A percentile compares a stretch with the other conserved stretches of the same genome.
phyloP scores from a whole-genome alignment of 1,140 invertebrate genomes.

The Cardiocondyla obscurior region DNA sequence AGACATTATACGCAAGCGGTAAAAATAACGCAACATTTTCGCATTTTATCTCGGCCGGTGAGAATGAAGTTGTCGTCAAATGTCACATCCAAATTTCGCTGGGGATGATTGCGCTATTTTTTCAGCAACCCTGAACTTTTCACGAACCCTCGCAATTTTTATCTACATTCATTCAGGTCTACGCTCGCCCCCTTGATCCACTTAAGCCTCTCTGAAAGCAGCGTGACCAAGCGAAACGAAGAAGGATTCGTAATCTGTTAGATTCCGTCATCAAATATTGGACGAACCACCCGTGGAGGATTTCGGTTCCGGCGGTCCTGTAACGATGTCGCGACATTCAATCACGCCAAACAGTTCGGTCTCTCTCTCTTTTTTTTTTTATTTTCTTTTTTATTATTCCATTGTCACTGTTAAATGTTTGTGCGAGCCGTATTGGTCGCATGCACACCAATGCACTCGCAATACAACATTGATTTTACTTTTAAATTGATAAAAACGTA shows the following conservation, averaged over 20 bases:
- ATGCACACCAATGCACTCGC: background rate
- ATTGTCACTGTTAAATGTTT: background rate
- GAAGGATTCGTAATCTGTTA: background rate
- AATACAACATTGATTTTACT: slow-evolving; percentile 21
- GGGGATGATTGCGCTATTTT: background rate
- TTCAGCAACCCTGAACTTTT: background rate
- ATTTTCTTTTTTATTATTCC: background rate
- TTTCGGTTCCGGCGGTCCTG: background rate
- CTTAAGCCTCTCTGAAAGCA: background rate
- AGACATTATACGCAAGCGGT: background rate
- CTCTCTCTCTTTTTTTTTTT: no score
- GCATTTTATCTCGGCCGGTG: background rate
- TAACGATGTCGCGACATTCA: slow-evolving; percentile 12
- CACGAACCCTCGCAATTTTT: background rate
- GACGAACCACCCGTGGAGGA: background rate
- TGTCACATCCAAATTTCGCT: background rate
- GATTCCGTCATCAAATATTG: slow-evolving; percentile 57
- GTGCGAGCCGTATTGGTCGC: background rate
- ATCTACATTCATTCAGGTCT: background rate
- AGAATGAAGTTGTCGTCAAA: background rate
- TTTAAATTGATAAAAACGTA: background rate
- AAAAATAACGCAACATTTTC: background rate
- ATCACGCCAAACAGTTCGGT: background rate
- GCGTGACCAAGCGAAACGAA: slow-evolving; percentile 9
- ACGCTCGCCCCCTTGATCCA: background rate